Evolutionary conservation across 2,797 vertebrate species (phyloP).

Genomic region (Lophotriccus pileatus): DNA sequence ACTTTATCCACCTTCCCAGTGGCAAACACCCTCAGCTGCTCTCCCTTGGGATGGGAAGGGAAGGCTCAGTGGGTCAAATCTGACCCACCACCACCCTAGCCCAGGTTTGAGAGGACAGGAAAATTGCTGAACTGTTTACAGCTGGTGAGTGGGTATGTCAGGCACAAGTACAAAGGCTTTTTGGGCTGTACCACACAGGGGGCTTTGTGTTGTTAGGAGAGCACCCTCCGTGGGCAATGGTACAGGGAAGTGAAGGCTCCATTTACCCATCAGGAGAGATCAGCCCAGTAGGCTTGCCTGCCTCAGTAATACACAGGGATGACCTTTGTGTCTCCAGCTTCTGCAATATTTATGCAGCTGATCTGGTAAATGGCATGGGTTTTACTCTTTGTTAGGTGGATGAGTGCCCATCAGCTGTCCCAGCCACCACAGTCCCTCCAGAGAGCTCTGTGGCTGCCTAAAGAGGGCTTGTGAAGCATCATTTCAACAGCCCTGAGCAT

Average conservation of each 20-base stretch:
- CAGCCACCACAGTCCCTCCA: not conserved
- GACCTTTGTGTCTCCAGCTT: not conserved
- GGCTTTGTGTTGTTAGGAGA: not conserved
- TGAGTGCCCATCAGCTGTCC: not conserved
- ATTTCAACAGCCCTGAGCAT: not conserved
- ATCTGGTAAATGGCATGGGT: not conserved
- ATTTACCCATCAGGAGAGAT: not conserved
- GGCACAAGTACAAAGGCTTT: not conserved
- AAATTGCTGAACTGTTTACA: not conserved
- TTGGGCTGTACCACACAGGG: not conserved
- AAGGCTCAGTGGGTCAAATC: not conserved
- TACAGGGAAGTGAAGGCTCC: not conserved
- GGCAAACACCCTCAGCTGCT: not conserved
- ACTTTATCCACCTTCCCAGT: not conserved
- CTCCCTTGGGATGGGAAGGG: rapidly evolving
- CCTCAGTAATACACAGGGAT: not conserved
- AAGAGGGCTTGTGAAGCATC: not conserved
- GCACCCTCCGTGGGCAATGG: not conserved
- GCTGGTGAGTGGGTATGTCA: not conserved
- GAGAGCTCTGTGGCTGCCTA: not conserved
- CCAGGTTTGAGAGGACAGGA: not conserved
- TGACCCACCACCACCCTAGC: not conserved
- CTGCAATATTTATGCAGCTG: slow-evolving; percentile 12
- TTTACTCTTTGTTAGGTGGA: not conserved
- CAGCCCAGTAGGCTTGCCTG: not conserved